A percentile compares a stretch with the other conserved stretches of the same genome.
These are phyloP conservation scores for Magallana gigas DNA, from an alignment of 1,140 invertebrate genomes.

Conservation along the genomic window DNA sequence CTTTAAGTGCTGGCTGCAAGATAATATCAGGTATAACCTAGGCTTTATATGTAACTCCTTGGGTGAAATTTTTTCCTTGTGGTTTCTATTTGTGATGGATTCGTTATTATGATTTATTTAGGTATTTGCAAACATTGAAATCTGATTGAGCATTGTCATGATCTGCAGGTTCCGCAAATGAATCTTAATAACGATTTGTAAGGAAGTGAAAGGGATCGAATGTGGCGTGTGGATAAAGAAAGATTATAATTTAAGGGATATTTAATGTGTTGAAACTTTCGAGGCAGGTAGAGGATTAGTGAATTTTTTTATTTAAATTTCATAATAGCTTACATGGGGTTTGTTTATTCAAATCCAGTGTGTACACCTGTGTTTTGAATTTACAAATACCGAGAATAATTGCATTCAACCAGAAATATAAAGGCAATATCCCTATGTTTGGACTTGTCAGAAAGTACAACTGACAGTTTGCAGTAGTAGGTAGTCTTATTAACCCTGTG, in stretches of 20 bases:
- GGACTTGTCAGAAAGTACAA: slow-evolving; percentile 27
- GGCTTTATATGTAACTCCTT: neutral
- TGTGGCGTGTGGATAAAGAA: neutral
- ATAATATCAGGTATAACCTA: neutral
- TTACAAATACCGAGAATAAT: slow-evolving; percentile 22
- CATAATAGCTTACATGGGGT: neutral
- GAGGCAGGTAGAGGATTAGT: neutral
- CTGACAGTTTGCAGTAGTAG: neutral
- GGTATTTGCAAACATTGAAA: neutral
- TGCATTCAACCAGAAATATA: slow-evolving; percentile 9
- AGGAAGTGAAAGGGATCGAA: neutral
- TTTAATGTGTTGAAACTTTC: slow-evolving; percentile 12
- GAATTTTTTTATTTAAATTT: slow-evolving; percentile 35
- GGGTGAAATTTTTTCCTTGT: neutral
- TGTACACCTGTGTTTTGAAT: slow-evolving; percentile 28
- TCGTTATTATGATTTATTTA: neutral
- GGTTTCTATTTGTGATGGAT: neutral
- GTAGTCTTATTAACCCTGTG: slow-evolving; percentile 19
- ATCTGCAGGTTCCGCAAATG: neutral
- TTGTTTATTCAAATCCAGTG: slow-evolving; percentile 11
- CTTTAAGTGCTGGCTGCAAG: neutral
- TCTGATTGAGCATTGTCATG: neutral
- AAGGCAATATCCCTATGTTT: slow-evolving; percentile 12
- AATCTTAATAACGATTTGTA: neutral
- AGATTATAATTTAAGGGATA: neutral